Conservation (phyloP, 2,113 vertebrate genomes). For the Epinephelus lanceolatus region DNA sequence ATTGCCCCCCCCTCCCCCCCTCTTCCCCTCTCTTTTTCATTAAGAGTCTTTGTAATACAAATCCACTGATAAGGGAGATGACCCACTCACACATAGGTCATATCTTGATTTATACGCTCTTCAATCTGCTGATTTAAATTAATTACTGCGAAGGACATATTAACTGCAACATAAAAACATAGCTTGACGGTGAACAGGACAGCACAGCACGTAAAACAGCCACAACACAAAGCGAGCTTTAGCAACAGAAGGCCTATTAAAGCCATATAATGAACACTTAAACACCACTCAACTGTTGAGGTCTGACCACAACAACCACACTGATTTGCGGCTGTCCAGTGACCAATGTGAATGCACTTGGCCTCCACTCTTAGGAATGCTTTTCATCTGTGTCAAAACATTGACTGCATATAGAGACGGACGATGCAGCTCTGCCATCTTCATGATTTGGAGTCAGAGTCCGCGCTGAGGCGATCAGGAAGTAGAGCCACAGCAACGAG, state of each 20-base stretch:
- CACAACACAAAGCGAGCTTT: neutral
- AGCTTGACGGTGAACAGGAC: neutral
- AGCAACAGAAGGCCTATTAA: neutral
- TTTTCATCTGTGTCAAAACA: neutral
- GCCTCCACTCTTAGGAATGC: neutral
- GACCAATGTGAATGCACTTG: constrained; percentile 9
- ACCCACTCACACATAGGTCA: neutral
- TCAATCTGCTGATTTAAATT: neutral
- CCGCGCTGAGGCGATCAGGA: too few species aligned
- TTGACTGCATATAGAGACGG: too few species aligned
- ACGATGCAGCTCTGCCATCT: too few species aligned
- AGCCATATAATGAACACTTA: neutral
- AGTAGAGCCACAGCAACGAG: too few species aligned
- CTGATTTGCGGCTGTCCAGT: neutral
- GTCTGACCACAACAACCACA: neutral
- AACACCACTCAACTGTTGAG: neutral
- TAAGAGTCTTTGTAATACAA: constrained; percentile 20
- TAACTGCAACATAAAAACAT: neutral
- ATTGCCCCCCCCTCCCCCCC: neutral
- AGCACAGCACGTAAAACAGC: neutral
- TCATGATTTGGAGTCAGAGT: too few species aligned
- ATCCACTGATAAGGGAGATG: constrained; percentile 10
- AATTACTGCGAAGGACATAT: neutral
- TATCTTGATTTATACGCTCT: constrained; percentile 18
- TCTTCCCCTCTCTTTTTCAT: neutral